Evolutionary conservation across 2,888 invertebrate genomes (phyloP).

Genomic region (Nomada ferruginata): DNA sequence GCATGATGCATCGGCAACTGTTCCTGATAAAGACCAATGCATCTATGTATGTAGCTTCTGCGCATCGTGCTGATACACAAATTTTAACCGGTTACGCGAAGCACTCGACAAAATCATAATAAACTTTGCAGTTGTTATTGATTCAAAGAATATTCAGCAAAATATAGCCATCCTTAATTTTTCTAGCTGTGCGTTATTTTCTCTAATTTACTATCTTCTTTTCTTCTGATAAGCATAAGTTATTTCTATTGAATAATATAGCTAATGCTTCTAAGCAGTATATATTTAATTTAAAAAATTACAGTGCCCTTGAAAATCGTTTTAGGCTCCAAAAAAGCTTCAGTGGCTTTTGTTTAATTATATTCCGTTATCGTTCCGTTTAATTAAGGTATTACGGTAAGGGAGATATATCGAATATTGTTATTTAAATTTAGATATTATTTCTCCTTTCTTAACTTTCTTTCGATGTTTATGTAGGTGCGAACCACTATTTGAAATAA

Average conservation of each 20-base stretch:
- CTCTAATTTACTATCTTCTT: background rate
- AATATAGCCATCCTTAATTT: no score
- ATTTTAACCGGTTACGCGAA: constrained; percentile 39
- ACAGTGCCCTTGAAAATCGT: no score
- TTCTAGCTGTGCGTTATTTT: no score
- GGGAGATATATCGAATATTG: background rate
- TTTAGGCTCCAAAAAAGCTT: no score
- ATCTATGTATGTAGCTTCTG: constrained; percentile 70
- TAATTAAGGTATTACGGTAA: background rate
- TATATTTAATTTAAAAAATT: no score
- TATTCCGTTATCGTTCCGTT: background rate
- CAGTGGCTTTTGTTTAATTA: no score
- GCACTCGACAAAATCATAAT: background rate
- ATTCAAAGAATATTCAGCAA: background rate
- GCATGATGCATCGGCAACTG: constrained; percentile 65
- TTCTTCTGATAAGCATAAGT: no score
- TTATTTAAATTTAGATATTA: background rate
- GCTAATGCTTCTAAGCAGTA: no score
- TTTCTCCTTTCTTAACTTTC: background rate
- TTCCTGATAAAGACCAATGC: constrained; percentile 73
- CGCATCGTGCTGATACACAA: constrained; percentile 64
- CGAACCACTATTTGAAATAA: background rate
- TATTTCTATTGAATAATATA: no score
- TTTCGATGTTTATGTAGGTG: background rate
- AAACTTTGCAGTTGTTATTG: background rate